Conservation (phyloP, 2,113 vertebrate genomes). For the Chaenogobius annularis region DNA sequence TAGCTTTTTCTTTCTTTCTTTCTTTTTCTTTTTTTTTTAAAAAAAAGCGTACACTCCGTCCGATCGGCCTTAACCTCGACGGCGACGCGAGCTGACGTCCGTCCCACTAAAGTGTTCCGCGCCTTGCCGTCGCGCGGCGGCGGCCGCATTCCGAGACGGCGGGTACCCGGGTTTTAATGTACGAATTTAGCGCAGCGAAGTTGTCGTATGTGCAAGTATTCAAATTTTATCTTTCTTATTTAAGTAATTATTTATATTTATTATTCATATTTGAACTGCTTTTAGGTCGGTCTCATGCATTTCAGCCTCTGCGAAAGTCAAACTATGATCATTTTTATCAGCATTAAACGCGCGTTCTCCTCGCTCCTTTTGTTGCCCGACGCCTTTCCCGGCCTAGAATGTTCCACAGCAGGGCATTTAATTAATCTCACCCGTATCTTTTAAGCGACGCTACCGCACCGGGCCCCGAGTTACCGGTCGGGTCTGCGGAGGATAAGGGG, state of each 20-base stretch:
- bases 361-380: not conserved
- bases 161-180: slow-evolving; percentile 17
- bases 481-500: not conserved
- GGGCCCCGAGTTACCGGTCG: not conserved
- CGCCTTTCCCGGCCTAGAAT: not conserved
- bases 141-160: slow-evolving; percentile 12
- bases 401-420: not conserved
- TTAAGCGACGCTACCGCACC: not conserved
- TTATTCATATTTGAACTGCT: not conserved
- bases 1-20: slow-evolving; percentile 56
- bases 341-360: not conserved
- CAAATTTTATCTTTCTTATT: slow-evolving; percentile 49
- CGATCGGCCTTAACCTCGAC: slow-evolving; percentile 14
- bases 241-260: slow-evolving; percentile 44
- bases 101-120: slow-evolving; percentile 1
- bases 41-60: slow-evolving; percentile 5
- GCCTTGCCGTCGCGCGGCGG: slow-evolving; percentile 21
- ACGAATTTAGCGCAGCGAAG: slow-evolving; percentile 6
- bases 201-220: slow-evolving; percentile 17
- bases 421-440: not conserved
- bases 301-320: not conserved
- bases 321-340: not conserved
- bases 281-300: not conserved
- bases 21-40: too few species aligned
- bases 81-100: slow-evolving; percentile 35